A percentile compares a stretch with the other conserved stretches of the same genome.
phyloP scores from a whole-genome alignment of 2,113 vertebrate species.

The Sorex araneus region DNA sequence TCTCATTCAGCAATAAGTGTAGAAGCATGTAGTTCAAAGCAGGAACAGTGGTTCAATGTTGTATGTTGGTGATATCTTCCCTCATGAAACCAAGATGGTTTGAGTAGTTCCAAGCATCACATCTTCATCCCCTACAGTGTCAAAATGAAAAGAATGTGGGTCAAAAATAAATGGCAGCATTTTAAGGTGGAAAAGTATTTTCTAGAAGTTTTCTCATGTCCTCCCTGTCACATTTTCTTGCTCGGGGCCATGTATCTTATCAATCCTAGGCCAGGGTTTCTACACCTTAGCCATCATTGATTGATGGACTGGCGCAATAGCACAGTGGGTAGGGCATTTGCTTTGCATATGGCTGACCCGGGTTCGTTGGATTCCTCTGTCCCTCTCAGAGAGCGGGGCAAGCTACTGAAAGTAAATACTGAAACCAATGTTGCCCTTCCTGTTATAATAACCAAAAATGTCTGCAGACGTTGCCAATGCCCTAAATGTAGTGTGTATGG shows the following conservation, averaged over 20 bases:
- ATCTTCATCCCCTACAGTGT: not conserved
- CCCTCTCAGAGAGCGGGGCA: too few species aligned
- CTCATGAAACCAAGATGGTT: not conserved
- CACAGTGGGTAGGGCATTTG: too few species aligned
- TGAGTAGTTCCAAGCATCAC: not conserved
- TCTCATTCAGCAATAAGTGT: not conserved
- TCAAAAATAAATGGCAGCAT: not conserved
- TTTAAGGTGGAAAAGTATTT: not conserved
- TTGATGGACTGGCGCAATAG: not conserved
- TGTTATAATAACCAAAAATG: not conserved
- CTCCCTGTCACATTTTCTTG: conserved; percentile 12
- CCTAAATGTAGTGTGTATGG: not conserved
- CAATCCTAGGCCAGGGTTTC: not conserved
- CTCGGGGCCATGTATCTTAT: not conserved
- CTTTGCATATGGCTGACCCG: too few species aligned
- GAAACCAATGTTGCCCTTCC: not conserved
- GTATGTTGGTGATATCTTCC: not conserved
- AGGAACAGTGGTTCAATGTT: not conserved
- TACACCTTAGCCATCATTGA: not conserved
- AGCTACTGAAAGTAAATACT: too few species aligned
- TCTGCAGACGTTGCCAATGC: not conserved
- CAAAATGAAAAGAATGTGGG: not conserved
- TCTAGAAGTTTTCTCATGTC: not conserved
- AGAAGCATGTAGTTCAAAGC: not conserved
- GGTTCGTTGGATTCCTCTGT: too few species aligned